Evolutionary conservation across 2,797 vertebrate genomes (phyloP), one percentile per base, ranked within the genome.

Genomic region (Parauchenoglanis ngamensis): DNA sequence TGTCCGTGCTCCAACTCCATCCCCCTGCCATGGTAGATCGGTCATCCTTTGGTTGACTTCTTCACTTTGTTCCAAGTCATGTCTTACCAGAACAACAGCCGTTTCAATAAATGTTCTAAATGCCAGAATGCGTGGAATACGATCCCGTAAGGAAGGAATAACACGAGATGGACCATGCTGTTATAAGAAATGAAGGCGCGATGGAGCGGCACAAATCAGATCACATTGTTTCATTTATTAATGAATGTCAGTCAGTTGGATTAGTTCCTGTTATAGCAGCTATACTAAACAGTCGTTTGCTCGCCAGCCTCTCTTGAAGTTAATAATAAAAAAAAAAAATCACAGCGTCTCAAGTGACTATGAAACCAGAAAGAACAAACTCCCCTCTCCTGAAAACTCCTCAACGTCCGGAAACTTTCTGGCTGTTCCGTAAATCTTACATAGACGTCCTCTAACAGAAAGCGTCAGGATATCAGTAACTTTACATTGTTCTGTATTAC

Each of bases 1-100:
- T 44, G 44, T 52, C 84, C 52, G 57, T 67, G 35, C 79, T 82
- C 77, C 65, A 65, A 25, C 44, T 78, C 52, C 57, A 54, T 73
- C 46, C 86, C 25, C 87, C 56, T 65, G 15, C 31, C 83, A 44
- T 61, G 25, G 40, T 56, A 23, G 12, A 75, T 44, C 54, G 8
- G 65, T 73, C 56, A 52, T 83, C 44, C 46, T 65, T 87, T 21
- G 7, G 44, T 49, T 44, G 44, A 19, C 68, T 40, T 65, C 46
- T 44, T 80, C 35, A 25, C 78, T 61, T 59, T 80, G 78, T 80
- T 82, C 59, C 17, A 52, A 12, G 61, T 52, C 35, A 17, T 40
- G 78, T 44, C 78, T 61, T 67, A 67, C n/a, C 7, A 31, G 44
- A 31, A 3, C 61, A 83, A 7, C 61, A 67, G 61, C 7, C 61